Evolutionary conservation across 2,888 invertebrate species (phyloP).

Genomic region (Xestia c-nigrum): DNA sequence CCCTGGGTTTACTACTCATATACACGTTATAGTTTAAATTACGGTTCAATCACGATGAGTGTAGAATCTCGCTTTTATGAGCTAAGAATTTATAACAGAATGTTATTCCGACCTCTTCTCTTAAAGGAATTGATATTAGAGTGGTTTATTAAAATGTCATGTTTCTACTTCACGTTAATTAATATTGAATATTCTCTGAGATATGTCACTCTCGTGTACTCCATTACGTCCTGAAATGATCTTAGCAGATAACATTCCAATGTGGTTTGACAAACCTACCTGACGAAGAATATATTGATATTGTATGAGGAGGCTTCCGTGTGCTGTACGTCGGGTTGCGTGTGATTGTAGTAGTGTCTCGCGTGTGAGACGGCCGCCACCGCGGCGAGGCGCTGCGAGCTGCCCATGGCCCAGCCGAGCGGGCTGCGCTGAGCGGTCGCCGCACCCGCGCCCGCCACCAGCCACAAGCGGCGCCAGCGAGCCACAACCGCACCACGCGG

Average conservation of each 20-base stretch:
- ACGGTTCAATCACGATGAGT: constrained; percentile 59
- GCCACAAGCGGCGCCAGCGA: constrained; percentile 85
- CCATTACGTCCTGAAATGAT: constrained; percentile 12
- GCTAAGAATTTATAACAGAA: constrained; percentile 44
- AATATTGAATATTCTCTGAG: constrained; percentile 7
- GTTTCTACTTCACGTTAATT: constrained; percentile 26
- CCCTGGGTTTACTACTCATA: constrained; percentile 63
- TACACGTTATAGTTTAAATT: constrained; percentile 64
- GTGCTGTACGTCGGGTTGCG: constrained; percentile 82
- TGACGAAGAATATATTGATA: constrained; percentile 94
- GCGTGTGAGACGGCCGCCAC: constrained; percentile 88
- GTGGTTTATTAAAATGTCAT: constrained; percentile 6
- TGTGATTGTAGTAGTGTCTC: constrained; percentile 86
- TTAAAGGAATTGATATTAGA: constrained; percentile 27
- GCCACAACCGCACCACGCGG: constrained; percentile 83
- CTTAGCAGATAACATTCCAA: constrained; percentile 13
- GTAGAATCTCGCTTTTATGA: constrained; percentile 45
- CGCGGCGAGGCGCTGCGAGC: constrained; percentile 92
- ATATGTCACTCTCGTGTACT: constrained; percentile 8
- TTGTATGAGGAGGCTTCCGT: constrained; percentile 81
- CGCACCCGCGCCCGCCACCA: constrained; percentile 74
- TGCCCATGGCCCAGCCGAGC: constrained; percentile 92
- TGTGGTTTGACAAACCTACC: constrained; percentile 71
- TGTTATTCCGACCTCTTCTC: constrained; percentile 23
- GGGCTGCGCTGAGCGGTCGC: constrained; percentile 85